Evolutionary conservation across 2,888 invertebrate species (phyloP).

Genomic region (Drosophila emarginata): DNA sequence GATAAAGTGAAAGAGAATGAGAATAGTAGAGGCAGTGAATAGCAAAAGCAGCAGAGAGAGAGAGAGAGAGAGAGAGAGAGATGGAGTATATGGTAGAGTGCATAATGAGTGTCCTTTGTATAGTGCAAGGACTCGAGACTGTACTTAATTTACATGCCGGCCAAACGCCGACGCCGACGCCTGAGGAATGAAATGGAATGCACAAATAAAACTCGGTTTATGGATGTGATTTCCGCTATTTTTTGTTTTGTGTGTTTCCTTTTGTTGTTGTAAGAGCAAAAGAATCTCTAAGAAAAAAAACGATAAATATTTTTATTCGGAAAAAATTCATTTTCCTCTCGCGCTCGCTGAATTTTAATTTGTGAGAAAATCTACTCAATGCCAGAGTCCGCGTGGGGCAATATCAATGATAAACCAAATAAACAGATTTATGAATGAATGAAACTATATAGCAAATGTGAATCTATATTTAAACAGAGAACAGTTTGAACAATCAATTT

Average conservation of each 20-base stretch:
- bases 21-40: background rate
- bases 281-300: background rate
- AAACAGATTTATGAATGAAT: too few species aligned
- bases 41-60: background rate
- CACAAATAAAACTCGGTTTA: conserved; percentile 9
- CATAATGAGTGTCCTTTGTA: conserved; percentile 71
- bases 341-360: too few species aligned
- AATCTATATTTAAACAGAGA: too few species aligned
- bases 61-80: conserved; percentile 15
- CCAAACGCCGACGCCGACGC: conserved; percentile 1
- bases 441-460: too few species aligned
- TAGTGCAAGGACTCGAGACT: conserved; percentile 39
- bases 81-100: conserved; percentile 23
- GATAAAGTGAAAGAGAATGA: background rate
- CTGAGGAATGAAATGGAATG: conserved; percentile 10
- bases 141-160: conserved; percentile 53
- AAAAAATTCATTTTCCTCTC: too few species aligned
- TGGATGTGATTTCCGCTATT: conserved; percentile 27
- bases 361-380: too few species aligned
- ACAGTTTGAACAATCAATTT: background rate
- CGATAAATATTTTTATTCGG: background rate
- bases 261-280: background rate
- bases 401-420: too few species aligned
- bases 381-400: too few species aligned
- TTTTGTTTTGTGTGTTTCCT: too few species aligned